These are phyloP conservation scores for Paralinhomoeus sp. DNA, from an alignment of 2,888 invertebrate genomes.

Conservation along the genomic window DNA sequence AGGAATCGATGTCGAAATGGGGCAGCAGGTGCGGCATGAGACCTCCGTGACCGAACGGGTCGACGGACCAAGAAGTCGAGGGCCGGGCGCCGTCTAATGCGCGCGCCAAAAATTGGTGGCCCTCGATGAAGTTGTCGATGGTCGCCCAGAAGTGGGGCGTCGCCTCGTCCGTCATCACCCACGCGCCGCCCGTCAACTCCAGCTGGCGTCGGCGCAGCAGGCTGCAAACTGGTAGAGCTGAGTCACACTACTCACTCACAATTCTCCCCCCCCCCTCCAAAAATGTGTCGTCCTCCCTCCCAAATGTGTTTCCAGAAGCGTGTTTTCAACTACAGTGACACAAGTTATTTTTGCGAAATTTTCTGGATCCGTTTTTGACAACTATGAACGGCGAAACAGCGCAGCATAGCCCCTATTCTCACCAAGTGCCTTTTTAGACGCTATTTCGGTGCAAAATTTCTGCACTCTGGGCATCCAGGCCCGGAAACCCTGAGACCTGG, in stretches of 20 bases:
- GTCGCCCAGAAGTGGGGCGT: slow-evolving; percentile 65
- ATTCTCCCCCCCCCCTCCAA: too few relatives aligned
- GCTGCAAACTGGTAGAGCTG: background rate
- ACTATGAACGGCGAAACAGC: too few relatives aligned
- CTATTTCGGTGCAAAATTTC: too few relatives aligned
- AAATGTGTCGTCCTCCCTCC: background rate
- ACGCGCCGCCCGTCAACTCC: slow-evolving; percentile 74
- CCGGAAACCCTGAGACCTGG: too few relatives aligned
- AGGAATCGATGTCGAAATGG: slow-evolving; percentile 53
- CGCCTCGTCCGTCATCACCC: slow-evolving; percentile 92
- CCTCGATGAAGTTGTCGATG: slow-evolving; percentile 55
- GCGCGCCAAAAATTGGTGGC: slow-evolving; percentile 33
- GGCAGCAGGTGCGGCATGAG: slow-evolving; percentile 72
- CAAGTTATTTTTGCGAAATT: too few relatives aligned
- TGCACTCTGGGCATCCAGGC: too few relatives aligned
- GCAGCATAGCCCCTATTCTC: too few relatives aligned
- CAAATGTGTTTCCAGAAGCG: background rate
- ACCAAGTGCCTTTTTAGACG: too few relatives aligned
- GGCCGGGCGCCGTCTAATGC: slow-evolving; percentile 9
- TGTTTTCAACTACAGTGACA: too few relatives aligned
- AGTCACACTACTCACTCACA: background rate
- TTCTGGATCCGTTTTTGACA: too few relatives aligned
- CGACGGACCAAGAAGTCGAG: slow-evolving; percentile 43
- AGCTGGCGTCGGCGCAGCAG: slow-evolving; percentile 56
- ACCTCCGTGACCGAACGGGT: slow-evolving; percentile 85